phyloP scores from a whole-genome alignment of 2,113 vertebrate genomes.

The Indicator maculatus region DNA sequence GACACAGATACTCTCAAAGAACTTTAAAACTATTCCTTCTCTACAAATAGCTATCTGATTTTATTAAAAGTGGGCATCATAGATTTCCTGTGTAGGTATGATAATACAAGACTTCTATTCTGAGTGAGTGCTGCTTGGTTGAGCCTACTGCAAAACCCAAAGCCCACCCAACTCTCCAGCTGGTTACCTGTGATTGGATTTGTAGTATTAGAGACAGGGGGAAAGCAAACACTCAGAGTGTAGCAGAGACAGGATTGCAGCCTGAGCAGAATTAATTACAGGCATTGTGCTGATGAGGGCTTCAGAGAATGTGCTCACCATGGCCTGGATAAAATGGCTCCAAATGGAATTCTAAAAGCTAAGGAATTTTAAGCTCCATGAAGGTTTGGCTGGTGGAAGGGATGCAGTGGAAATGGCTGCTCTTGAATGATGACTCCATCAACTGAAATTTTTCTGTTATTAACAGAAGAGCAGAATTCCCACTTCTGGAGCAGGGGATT shows the following conservation, averaged over 20 bases:
- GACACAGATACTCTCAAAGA: background rate
- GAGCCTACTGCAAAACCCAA: background rate
- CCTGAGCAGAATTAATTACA: background rate
- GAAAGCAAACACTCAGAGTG: background rate
- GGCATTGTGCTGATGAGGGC: background rate
- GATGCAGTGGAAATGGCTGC: background rate
- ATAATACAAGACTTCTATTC: background rate
- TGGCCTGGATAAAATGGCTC: background rate
- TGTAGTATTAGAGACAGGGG: background rate
- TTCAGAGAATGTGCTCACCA: fast-evolving
- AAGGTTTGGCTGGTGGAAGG: background rate
- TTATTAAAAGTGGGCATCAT: background rate
- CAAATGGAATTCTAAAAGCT: background rate
- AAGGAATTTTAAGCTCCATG: background rate
- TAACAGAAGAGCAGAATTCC: background rate
- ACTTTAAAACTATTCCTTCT: background rate
- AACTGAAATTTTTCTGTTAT: background rate
- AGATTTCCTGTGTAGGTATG: background rate
- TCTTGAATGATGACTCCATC: fast-evolving
- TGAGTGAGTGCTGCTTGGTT: background rate
- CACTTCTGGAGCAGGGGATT: background rate
- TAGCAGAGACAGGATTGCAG: background rate
- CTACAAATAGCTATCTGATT: background rate
- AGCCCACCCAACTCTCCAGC: background rate
- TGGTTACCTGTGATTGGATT: background rate